These are phyloP conservation scores for Tapera naevia DNA, from an alignment of 2,797 vertebrate genomes.

Conservation along the genomic window DNA sequence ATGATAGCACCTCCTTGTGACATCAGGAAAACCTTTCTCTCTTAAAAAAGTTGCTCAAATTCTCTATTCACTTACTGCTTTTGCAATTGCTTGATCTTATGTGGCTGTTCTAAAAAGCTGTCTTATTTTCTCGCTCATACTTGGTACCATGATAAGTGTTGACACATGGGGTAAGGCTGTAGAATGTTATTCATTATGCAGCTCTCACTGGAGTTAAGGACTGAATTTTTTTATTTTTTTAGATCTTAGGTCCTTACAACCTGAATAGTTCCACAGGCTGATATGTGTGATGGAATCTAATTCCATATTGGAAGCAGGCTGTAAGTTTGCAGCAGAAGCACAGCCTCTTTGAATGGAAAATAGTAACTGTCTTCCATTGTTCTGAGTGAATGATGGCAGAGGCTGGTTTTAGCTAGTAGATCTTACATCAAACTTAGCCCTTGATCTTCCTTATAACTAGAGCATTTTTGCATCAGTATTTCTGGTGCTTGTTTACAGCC, in stretches of 20 bases:
- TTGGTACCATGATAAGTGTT: not conserved
- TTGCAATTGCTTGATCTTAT: not conserved
- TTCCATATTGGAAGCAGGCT: not conserved
- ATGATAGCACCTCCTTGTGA: not conserved
- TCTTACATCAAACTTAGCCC: not conserved
- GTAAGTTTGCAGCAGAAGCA: not conserved
- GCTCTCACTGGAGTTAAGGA: not conserved
- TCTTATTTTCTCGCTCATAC: not conserved
- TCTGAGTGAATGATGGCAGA: not conserved
- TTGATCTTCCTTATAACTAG: not conserved
- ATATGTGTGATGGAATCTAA: not conserved
- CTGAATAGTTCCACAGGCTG: not conserved
- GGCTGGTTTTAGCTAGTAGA: not conserved
- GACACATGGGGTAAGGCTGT: not conserved
- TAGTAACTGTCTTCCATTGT: not conserved
- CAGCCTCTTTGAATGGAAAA: not conserved
- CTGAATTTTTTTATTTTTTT: not conserved
- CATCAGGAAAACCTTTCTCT: not conserved
- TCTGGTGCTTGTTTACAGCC: not conserved
- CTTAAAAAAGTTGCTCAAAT: not conserved
- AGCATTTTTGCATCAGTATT: not conserved
- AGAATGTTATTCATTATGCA: not conserved
- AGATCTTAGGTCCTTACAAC: not conserved
- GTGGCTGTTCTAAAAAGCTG: not conserved
- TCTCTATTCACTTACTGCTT: not conserved